Evolutionary conservation across 2,888 invertebrate species (phyloP), one percentile per base, ranked within the genome.

Genomic region (Epiblema foenella): DNA sequence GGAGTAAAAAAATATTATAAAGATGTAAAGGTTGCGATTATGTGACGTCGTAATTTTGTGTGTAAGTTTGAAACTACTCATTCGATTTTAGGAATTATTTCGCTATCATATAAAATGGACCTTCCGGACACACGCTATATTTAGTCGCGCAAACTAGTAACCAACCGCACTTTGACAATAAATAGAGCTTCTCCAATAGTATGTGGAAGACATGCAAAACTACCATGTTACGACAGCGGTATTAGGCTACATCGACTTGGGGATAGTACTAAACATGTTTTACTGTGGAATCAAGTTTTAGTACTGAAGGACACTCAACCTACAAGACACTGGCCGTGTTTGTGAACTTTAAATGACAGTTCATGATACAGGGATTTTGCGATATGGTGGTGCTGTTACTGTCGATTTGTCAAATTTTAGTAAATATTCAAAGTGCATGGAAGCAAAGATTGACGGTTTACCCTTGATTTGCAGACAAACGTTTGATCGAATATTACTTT

Each of bases 261-360:
- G 60, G 42, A 29, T 60, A 42, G 68, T 68, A 68, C 68, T 68
- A 68, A 68, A 68, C 59, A 42, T 60, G 59, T 68, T 68, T 68
- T 68, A 68, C 52, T 68, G 52, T 60, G 52, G 60, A 68, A 68
- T 68, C 68, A 68, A 68, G 68, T 68, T 68, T 68, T 68, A 68
- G 68, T 60, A 60, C 59, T 60, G 29, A 12, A 42, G 42, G 52
- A 9, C 51, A n/a, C 51, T 39, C 17, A 24, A 58, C 20, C 59
- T 20, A 46, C 46, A 12, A n/a, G 24, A 46, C 46, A 46, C 46
- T 46, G 46, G 46, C n/a, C 46, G 46, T 46, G 46, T 46, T 46
- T 15, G 15, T 4, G 42, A n/a, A 15, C n/a, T 46, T 46, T 46
- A 46, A 46, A n/a, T 46, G 46, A n/a, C n/a, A n/a, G 8, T n/a